Evolutionary conservation across 2,797 vertebrate genomes (phyloP), one percentile per base, ranked within the genome.

Genomic region (Mallotus villosus): DNA sequence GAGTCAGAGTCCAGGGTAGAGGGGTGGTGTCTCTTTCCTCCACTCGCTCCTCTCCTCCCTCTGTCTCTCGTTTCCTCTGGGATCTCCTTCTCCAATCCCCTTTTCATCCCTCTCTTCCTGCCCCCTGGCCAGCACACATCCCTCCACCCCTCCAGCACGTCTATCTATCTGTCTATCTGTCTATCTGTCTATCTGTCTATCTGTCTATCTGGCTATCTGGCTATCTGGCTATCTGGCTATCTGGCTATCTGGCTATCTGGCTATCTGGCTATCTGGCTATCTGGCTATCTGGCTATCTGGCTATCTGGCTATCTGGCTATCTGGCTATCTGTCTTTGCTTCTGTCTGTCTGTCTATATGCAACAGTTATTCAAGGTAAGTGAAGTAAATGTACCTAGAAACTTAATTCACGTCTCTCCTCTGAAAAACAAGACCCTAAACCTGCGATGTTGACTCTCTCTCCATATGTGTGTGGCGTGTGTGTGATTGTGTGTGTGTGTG

Each of bases 41-140:
- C 22, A 61, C 5, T 53, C 16, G 8, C n/a, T 67, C 29, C 61
- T 65, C 29, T 12, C 27, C 34, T 16, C 17, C 71, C 57, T 12
- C 67, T 68, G 67, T 25, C 73, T 74, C 68, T 78, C 29, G 73
- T 83, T 77, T 75, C 77, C 74, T 75, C 19, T 7, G 3, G 46
- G 66, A 75, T 77, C 62, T 78, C 76, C 60, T 66, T 59, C 68
- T 64, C 34, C 55, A 67, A 61, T 70, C 72, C 74, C 22, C 63
- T 21, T 57, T 61, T 68, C 66, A 75, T 73, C 67, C 74, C 63
- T 59, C 12, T 61, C 55, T 62, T 57, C 68, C 73, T 60, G 67
- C 25, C 67, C 55, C 6, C 1, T 53, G 63, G 55, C 37, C 68
- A 67, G 8, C 14, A 27, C 12, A 17, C 27, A 32, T 32, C 66